Percentiles rank a stretch among this genome's conserved stretches.
Evolutionary conservation across 2,888 invertebrate species (phyloP).

Genomic region (Euclidia mi): DNA sequence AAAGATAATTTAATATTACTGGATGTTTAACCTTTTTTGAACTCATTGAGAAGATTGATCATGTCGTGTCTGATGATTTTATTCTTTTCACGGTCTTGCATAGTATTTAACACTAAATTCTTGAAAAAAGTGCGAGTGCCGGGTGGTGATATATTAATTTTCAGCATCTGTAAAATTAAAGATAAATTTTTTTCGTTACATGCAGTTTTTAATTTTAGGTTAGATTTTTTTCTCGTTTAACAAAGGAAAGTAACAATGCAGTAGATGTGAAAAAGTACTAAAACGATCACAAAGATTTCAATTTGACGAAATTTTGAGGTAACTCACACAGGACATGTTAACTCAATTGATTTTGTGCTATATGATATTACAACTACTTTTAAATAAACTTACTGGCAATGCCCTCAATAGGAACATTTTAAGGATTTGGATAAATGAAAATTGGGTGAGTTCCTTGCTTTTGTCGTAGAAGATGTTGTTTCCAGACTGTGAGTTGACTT

Average conservation of each 20-base stretch:
- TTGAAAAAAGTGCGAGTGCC: conserved; percentile 65
- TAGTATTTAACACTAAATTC: conserved; percentile 71
- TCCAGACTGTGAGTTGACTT: conserved; percentile 87
- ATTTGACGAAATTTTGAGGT: too few relatives aligned
- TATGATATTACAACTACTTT: too few relatives aligned
- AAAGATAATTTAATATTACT: neutral
- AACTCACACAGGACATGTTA: too few relatives aligned
- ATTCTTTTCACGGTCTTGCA: conserved; percentile 71
- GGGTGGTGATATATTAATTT: neutral
- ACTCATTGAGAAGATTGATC: conserved; percentile 89
- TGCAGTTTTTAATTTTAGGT: neutral
- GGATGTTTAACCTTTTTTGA: conserved; percentile 85
- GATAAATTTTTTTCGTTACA: neutral
- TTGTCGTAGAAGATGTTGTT: conserved; percentile 86
- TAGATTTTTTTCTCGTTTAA: too few relatives aligned
- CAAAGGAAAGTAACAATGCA: too few relatives aligned
- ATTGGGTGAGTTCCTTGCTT: conserved; percentile 12
- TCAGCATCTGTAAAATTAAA: conserved; percentile 1
- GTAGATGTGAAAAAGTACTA: too few relatives aligned
- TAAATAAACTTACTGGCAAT: conserved; percentile 18
- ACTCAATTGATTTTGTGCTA: too few relatives aligned
- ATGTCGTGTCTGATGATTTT: conserved; percentile 84
- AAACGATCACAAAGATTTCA: too few relatives aligned
- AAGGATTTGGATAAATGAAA: neutral
- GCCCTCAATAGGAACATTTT: conserved; percentile 24